Evolutionary conservation across 2,888 invertebrate genomes (phyloP), one percentile per base, ranked within the genome.

Genomic region (Druceiella hillmani): DNA sequence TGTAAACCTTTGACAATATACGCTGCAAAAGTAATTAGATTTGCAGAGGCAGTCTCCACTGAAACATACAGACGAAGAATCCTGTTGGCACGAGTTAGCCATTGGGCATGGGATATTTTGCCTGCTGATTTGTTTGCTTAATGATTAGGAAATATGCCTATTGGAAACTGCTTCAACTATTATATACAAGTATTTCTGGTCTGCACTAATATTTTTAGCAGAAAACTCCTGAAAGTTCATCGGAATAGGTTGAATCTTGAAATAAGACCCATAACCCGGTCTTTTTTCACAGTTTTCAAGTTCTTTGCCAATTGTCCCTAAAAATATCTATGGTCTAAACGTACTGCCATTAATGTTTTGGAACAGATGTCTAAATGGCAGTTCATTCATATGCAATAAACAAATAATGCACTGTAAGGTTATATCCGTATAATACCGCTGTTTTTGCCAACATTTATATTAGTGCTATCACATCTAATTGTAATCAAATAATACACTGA

Each of bases 1-100:
- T 50, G 32, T 50, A 52, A 22, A 46, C 48, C n/a, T 48, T 49
- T 52, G 3, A 52, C 42, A 10, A 51, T 29, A 40, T 35, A 52
- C 5, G 44, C 45, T 10, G 47, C 47, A 4, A 44, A 24, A 36
- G 5, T 37, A 2, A 41, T 20, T 4, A 50, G 25, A 22, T 49
- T 45, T 17, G 41, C 38, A 17, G 42, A 28, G 4, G 48, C 47
- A 12, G 10, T 31, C 38, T 31, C 26, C 5, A 40, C 41, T 13
- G 45, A 29, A 13, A 51, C 43, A 34, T 50, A 49, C 4, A 50
- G 36, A 30, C 46, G 41, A 2, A 49, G 36, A 27, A 49, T 43
- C 2, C 48, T 16, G 17, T 51, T 49, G n/a, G 49, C 47, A 22
- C 42, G 33, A 12, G 46, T 49, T 1, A 47, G 28, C 46, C 49